Evolutionary conservation across 2,797 vertebrate species (phyloP).

Genomic region (Sebastes umbrosus): DNA sequence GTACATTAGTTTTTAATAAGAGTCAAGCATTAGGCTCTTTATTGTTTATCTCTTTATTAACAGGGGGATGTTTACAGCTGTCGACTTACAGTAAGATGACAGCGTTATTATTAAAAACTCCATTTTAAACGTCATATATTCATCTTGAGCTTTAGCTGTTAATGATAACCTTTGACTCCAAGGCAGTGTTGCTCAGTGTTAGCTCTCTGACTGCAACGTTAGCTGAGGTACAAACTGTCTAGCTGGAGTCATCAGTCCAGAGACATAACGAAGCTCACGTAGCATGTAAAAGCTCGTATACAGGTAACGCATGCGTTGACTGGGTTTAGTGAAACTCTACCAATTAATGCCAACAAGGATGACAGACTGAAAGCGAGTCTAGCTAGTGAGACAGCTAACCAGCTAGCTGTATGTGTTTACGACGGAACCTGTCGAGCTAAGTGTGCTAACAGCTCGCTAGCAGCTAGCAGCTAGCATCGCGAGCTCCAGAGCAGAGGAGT

Average conservation of each 20-base stretch:
- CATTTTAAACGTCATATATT: background rate
- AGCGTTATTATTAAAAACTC: background rate
- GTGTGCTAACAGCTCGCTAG: slow-evolving; percentile 46
- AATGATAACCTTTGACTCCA: background rate
- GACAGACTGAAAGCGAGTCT: background rate
- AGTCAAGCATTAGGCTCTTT: background rate
- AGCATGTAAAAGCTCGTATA: background rate
- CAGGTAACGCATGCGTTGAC: background rate
- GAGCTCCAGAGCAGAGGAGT: background rate
- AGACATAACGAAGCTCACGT: background rate
- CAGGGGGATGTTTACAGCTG: background rate
- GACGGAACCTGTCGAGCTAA: slow-evolving; percentile 61
- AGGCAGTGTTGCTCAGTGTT: background rate
- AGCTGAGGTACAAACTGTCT: background rate
- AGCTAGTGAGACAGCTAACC: slow-evolving; percentile 28
- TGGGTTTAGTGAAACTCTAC: background rate
- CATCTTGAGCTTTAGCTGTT: background rate
- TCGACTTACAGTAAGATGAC: background rate
- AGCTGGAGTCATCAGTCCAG: background rate
- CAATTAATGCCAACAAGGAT: background rate
- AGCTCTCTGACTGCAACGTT: background rate
- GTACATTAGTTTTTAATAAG: background rate
- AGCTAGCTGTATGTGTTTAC: slow-evolving; percentile 44
- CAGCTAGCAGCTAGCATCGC: slow-evolving; percentile 38
- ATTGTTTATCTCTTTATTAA: background rate